phyloP scores from a whole-genome alignment of 2,113 vertebrate species.

The Paratilapia polleni region DNA sequence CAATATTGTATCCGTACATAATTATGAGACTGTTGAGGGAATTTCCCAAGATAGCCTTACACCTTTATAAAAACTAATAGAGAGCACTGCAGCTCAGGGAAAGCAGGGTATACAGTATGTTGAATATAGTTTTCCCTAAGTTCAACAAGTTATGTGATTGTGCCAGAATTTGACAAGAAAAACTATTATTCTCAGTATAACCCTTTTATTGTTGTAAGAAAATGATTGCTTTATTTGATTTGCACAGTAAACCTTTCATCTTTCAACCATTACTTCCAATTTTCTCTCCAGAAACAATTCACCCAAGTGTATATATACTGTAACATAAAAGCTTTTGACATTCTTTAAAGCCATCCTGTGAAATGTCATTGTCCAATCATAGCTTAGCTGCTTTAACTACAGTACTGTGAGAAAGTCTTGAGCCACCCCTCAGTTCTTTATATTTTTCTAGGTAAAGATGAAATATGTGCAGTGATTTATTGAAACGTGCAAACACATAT shows the following conservation, averaged over 20 bases:
- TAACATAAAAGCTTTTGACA: background rate
- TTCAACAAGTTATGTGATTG: background rate
- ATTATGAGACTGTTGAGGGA: constrained; percentile 69
- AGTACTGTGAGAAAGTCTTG: background rate
- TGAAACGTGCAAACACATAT: background rate
- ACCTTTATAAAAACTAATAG: constrained; percentile 61
- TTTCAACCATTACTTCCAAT: background rate
- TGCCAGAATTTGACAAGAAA: background rate
- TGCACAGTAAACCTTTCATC: background rate
- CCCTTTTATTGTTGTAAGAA: background rate
- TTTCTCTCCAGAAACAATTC: background rate
- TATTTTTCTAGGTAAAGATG: background rate
- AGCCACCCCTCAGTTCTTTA: background rate
- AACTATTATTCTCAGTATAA: background rate
- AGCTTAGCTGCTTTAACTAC: background rate
- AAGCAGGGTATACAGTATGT: background rate
- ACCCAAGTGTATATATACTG: background rate
- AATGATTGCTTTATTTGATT: constrained; percentile 2
- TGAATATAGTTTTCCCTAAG: background rate
- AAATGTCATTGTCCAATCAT: background rate
- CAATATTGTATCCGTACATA: constrained; percentile 62
- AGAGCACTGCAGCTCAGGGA: constrained; percentile 17
- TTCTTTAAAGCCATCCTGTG: background rate
- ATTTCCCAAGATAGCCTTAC: constrained; percentile 65
- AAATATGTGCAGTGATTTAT: background rate